Evolutionary conservation across 2,888 invertebrate species (phyloP).

Genomic region (Harpalus rubripes): DNA sequence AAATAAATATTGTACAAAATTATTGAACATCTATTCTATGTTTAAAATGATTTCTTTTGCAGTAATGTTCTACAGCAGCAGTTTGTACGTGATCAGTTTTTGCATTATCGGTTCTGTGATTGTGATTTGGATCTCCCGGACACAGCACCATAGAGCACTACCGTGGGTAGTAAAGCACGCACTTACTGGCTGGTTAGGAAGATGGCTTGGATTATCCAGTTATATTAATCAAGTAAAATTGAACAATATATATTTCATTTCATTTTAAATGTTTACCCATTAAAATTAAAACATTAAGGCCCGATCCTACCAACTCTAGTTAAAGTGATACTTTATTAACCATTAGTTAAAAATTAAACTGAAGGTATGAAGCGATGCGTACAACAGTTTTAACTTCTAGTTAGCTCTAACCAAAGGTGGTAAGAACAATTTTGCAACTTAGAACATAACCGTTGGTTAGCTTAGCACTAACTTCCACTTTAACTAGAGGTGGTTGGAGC

Average conservation of each 20-base stretch:
- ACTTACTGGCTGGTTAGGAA: conserved; percentile 77
- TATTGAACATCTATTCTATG: no score
- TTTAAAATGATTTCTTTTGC: conserved; percentile 70
- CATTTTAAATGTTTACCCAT: neutral
- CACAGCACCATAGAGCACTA: conserved; percentile 76
- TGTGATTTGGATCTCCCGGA: conserved; percentile 79
- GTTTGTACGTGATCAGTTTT: conserved; percentile 79
- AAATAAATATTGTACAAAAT: no score
- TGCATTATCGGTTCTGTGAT: conserved; percentile 79
- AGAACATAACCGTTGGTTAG: no score
- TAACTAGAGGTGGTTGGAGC: no score
- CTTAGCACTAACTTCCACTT: no score
- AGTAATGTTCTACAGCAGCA: conserved; percentile 81
- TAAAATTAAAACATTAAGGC: neutral
- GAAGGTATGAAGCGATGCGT: no score
- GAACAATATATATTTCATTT: neutral
- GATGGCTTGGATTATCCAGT: conserved; percentile 76
- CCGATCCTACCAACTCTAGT: no score
- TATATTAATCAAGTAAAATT: conserved; percentile 76
- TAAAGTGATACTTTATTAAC: no score
- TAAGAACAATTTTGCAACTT: no score
- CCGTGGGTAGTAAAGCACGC: conserved; percentile 79
- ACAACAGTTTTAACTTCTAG: no score
- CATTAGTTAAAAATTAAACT: no score
- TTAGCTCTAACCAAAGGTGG: no score